Conservation (phyloP, 2,797 vertebrate genomes). For the Clarias pachynema region DNA sequence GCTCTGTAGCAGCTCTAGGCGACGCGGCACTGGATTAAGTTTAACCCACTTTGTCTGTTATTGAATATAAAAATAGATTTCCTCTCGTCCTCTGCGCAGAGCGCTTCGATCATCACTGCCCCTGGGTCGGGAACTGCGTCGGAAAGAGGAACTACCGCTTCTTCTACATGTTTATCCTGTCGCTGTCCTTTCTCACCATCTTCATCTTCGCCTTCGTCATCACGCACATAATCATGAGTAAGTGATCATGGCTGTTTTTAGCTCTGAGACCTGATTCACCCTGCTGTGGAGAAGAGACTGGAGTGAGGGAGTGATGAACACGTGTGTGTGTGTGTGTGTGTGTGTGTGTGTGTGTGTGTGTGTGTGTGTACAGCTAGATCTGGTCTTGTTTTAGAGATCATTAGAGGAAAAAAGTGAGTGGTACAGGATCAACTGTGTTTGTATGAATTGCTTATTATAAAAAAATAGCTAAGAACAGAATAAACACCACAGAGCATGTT, state of each 20-base stretch:
- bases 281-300: neutral
- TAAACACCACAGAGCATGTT: neutral
- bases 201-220: conserved; percentile 99
- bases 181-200: conserved; percentile 98
- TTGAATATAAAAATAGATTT: neutral
- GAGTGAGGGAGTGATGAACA: neutral
- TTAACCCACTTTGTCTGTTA: neutral
- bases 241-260: conserved; percentile 70
- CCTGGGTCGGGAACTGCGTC: conserved; percentile 99
- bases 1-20: neutral
- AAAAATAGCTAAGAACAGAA: neutral
- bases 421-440: neutral
- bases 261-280: neutral
- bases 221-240: conserved; percentile 97
- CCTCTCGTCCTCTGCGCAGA: conserved; percentile 76
- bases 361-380: neutral
- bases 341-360: neutral
- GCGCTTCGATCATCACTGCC: conserved; percentile 99
- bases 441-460: neutral
- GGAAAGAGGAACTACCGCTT: conserved; percentile 99
- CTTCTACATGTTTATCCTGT: conserved; percentile 99
- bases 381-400: conserved; percentile 1
- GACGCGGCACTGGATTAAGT: neutral
- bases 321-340: neutral
- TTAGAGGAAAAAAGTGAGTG: no score